Base-by-base conservation (phyloP, 2,113 vertebrate species). In the Benthochromis sp. region DNA sequence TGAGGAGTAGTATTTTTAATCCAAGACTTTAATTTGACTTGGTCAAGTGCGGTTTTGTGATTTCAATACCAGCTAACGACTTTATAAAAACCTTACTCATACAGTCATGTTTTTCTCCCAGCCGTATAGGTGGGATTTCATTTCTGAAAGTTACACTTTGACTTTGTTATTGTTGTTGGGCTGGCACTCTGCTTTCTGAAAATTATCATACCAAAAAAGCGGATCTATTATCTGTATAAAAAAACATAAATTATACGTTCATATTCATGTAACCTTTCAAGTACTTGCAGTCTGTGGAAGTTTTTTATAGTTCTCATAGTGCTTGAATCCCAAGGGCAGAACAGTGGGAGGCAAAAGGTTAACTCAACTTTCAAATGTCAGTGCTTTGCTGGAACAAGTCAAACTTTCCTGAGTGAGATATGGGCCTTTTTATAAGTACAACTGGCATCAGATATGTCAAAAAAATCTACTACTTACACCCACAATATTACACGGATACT, bases 301-400 rank as follows among this genome's bases (percentile, higher is more conserved):
- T 82, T 69, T 40, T 27, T 80, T 34, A 40, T 53, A 47, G 69
- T 85, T 86, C 29, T 40, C 16, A 21, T 2, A 21, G 10, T 21
- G 36, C 8, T 45, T n/a, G n/a, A 6, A 80, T 76, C 87, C 83
- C 45, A 19, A 27, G 3, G 85, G 85, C n/a, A 66, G n/a, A 86
- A 17, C 69, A 47, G 84, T 59, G n/a, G 69, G 76, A 45, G 80
- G 76, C 69, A 10, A 73, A 86, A 90, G 87, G 85, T 90, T 45
- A 86, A 14, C 81, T 90, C 85, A 89, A 78, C 78, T 85, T 66
- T 57, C 69, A 66, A 57, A 88, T 76, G 78, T 84, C 16, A 27
- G 5, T 13, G 3, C 34, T 82, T 79, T 84, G 43, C 69, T 40
- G 3, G 52, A 83, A 47, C 36, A 83, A 59, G 55, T 61, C 38